Evolutionary conservation across 1,140 invertebrate genomes (phyloP).

Genomic region (Meloidogyne exigua): DNA sequence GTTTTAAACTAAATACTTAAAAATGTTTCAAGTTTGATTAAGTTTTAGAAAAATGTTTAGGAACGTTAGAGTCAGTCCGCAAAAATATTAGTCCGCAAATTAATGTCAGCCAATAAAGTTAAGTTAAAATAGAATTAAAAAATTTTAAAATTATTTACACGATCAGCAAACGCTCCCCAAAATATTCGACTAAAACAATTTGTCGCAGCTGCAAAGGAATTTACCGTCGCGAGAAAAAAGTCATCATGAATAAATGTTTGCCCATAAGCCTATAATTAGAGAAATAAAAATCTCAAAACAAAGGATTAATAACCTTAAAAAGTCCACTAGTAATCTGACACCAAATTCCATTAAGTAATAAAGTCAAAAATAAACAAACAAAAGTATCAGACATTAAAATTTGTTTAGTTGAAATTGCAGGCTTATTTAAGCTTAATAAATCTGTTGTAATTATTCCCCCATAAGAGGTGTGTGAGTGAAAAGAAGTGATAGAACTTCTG

Average conservation of each 20-base stretch:
- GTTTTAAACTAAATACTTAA: too few species aligned
- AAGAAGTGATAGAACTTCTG: conserved; percentile 1
- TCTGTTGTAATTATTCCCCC: neutral
- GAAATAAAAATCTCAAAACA: neutral
- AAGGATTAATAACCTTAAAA: conserved; percentile 33
- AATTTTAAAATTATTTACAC: conserved; percentile 29
- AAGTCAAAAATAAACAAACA: conserved; percentile 34
- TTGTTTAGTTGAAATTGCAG: neutral
- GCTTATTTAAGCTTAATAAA: conserved; percentile 1
- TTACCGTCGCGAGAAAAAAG: conserved; percentile 53
- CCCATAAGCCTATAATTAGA: conserved; percentile 46
- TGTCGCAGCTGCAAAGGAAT: conserved; percentile 48
- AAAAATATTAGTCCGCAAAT: too few species aligned
- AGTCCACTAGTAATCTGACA: conserved; percentile 44
- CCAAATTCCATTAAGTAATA: conserved; percentile 45
- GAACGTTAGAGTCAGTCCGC: too few species aligned
- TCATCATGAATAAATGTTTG: conserved; percentile 54
- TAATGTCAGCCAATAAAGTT: too few species aligned
- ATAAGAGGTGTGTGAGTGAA: neutral
- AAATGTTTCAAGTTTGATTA: too few species aligned
- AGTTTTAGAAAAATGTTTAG: too few species aligned
- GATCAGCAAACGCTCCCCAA: conserved; percentile 50
- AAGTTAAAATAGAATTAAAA: conserved; percentile 16
- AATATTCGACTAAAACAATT: conserved; percentile 51
- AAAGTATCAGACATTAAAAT: conserved; percentile 30